phyloP scores from a whole-genome alignment of 2,888 invertebrate genomes.

The Odontomyia ornata region DNA sequence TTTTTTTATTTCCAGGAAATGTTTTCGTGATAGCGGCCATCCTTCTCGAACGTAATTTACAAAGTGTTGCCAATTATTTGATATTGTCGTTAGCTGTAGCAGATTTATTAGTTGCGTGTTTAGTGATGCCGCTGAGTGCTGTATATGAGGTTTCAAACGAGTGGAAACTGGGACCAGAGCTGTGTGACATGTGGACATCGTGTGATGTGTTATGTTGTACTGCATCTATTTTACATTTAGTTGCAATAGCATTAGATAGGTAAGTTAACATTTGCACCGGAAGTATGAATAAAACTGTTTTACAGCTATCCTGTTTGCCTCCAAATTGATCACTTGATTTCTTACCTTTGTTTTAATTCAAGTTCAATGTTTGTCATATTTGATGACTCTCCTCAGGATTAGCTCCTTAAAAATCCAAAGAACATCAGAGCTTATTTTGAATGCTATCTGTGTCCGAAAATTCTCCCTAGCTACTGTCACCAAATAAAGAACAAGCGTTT shows the following conservation, averaged over 20 bases:
- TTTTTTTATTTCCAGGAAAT: conserved; percentile 73
- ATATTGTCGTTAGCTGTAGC: conserved; percentile 91
- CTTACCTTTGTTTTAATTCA: no score
- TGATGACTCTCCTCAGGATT: no score
- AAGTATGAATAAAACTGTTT: no score
- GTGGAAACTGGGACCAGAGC: conserved; percentile 86
- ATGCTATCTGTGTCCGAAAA: no score
- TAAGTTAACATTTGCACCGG: no score
- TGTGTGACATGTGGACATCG: conserved; percentile 95
- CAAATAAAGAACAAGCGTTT: no score
- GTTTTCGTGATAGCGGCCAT: conserved; percentile 95
- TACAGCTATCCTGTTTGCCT: no score
- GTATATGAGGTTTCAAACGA: conserved; percentile 77
- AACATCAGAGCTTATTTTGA: no score
- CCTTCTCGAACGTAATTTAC: conserved; percentile 83
- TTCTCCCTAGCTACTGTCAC: no score
- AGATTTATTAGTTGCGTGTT: conserved; percentile 87
- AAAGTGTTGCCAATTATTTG: conserved; percentile 89
- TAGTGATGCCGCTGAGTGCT: conserved; percentile 75
- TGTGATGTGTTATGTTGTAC: conserved; percentile 92
- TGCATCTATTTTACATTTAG: conserved; percentile 81
- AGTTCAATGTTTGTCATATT: neutral
- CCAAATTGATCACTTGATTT: no score
- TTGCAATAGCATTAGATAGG: conserved; percentile 85
- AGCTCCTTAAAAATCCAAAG: no score